These are phyloP conservation scores for Cosmia trapezina DNA, from an alignment of 2,888 invertebrate species.

Conservation along the genomic window DNA sequence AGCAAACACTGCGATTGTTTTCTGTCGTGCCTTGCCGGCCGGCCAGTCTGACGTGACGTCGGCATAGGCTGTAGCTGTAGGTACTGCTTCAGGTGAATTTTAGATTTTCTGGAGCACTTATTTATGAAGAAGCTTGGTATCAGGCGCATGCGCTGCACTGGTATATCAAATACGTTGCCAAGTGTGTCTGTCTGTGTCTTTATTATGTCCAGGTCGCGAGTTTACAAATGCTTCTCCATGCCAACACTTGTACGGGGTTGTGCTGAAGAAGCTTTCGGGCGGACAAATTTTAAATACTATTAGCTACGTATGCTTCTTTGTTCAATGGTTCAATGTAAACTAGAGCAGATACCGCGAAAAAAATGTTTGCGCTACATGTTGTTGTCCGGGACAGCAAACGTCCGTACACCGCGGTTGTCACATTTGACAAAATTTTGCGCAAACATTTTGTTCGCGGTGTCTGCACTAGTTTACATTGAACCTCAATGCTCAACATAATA, in stretches of 20 bases:
- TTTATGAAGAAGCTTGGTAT: neutral
- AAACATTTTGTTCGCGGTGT: no score
- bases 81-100: slow-evolving; percentile 25
- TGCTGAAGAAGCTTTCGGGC: neutral
- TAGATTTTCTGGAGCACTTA: slow-evolving; percentile 1
- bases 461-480: no score
- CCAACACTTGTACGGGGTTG: neutral
- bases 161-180: neutral
- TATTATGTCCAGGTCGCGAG: neutral
- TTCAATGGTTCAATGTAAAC: no score
- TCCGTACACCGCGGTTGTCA: no score
- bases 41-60: slow-evolving; percentile 42
- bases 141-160: neutral
- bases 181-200: neutral
- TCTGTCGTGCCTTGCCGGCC: slow-evolving; percentile 68
- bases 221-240: neutral
- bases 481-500: no score
- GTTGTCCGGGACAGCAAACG: no score
- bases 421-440: no score
- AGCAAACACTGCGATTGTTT: slow-evolving; percentile 80
- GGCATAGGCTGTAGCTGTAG: neutral
- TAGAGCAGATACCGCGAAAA: no score
- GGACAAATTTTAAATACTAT: neutral
- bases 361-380: no score
- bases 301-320: neutral